Conservation (phyloP, 2,797 vertebrate genomes). For the Apogon talboti region DNA sequence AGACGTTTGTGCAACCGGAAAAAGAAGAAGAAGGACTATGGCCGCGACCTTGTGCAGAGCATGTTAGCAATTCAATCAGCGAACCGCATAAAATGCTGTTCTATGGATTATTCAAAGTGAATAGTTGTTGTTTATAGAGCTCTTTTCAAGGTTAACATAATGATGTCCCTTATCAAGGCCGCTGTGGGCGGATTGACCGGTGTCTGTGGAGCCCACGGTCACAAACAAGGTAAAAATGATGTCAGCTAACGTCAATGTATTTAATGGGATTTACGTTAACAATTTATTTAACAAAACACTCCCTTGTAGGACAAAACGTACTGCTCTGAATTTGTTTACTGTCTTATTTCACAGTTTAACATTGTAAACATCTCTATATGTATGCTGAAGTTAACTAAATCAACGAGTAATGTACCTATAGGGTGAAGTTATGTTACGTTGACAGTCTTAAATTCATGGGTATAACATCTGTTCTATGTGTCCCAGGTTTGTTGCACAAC, state of each 20-base stretch:
- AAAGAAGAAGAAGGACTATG: constrained; percentile 30
- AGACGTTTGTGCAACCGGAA: background rate
- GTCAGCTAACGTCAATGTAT: background rate
- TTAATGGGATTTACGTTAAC: background rate
- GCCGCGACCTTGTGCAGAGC: constrained; percentile 75
- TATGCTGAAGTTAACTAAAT: no score
- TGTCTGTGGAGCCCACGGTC: constrained; percentile 44
- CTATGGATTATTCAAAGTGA: background rate
- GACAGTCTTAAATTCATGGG: no score
- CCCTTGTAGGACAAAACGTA: no score
- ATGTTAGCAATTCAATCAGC: constrained; percentile 8
- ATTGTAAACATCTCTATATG: no score
- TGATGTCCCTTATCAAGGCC: constrained; percentile 73
- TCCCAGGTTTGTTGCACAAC: constrained; percentile 68
- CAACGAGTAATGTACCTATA: no score
- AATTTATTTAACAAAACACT: background rate
- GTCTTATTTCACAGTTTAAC: background rate
- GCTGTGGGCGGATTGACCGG: constrained; percentile 58
- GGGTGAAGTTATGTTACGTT: no score
- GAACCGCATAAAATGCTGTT: background rate
- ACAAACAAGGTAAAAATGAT: constrained; percentile 68
- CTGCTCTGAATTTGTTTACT: no score
- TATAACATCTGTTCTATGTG: no score
- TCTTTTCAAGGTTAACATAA: constrained; percentile 16
- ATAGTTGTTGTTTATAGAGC: background rate